phyloP scores from a whole-genome alignment of 2,888 invertebrate genomes.

The Eumerus sabulonum region DNA sequence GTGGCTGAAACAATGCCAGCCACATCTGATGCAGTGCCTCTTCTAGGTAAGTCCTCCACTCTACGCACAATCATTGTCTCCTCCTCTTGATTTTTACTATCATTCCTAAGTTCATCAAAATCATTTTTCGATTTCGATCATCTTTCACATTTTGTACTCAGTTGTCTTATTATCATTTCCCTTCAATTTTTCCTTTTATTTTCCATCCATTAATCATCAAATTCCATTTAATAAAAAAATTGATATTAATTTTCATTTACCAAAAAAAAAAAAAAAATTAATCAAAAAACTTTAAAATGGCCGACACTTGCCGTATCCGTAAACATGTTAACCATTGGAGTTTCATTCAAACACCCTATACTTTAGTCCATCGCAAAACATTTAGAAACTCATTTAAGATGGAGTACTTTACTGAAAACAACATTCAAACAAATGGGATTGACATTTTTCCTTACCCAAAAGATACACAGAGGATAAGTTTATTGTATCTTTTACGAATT shows the following conservation, averaged over 20 bases:
- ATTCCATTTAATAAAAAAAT: slow-evolving; percentile 12
- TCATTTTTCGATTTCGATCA: slow-evolving; percentile 3
- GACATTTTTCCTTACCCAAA: slow-evolving; percentile 21
- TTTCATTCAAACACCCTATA: slow-evolving; percentile 61
- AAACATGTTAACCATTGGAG: slow-evolving; percentile 58
- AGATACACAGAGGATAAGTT: slow-evolving; percentile 28
- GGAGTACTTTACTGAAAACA: slow-evolving; percentile 21
- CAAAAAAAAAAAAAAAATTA: slow-evolving; percentile 39
- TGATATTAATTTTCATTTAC: slow-evolving; percentile 5
- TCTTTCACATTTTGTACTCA: slow-evolving; percentile 17
- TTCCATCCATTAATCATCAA: slow-evolving; percentile 23
- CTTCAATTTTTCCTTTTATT: slow-evolving; percentile 31
- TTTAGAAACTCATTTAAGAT: slow-evolving; percentile 34
- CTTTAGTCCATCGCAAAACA: slow-evolving; percentile 55
- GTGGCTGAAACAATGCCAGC: slow-evolving; percentile 99
- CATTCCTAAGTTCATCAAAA: slow-evolving; percentile 19
- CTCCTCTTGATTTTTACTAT: slow-evolving; percentile 14
- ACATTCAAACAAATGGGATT: slow-evolving; percentile 19
- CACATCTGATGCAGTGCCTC: slow-evolving; percentile 95
- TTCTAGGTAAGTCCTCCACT: slow-evolving; percentile 83
- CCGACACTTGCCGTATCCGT: slow-evolving; percentile 51
- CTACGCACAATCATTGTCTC: not conserved
- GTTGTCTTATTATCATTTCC: slow-evolving; percentile 18
- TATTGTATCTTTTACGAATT: not conserved
- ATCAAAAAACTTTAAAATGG: slow-evolving; percentile 55